A percentile compares a stretch with the other conserved stretches of the same genome.
phyloP scores from a whole-genome alignment of 2,113 vertebrate species.

The Echinops telfairi region DNA sequence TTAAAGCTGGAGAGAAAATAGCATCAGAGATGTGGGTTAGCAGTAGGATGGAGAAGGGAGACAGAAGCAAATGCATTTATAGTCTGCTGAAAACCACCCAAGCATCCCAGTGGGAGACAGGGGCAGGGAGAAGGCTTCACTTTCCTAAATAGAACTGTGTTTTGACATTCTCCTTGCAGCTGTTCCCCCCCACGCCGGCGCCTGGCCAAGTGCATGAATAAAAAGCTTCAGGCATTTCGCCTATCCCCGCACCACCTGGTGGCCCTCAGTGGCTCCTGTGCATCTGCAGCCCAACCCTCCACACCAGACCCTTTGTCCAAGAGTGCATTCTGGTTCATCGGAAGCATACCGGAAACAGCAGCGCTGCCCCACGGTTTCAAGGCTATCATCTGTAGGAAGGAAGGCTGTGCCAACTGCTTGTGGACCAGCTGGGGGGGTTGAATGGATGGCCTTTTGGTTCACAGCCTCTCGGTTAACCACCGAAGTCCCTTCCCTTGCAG shows the following conservation, averaged over 20 bases:
- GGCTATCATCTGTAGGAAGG: no score
- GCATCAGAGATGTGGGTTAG: slow-evolving; percentile 77
- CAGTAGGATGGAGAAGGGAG: slow-evolving; percentile 66
- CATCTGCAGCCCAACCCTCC: background rate
- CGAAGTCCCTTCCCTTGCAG: no score
- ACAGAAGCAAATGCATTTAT: slow-evolving; percentile 64
- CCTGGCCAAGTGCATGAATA: background rate
- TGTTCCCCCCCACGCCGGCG: slow-evolving; percentile 54
- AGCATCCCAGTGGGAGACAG: slow-evolving; percentile 70
- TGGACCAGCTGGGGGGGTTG: no score
- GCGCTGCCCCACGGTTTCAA: no score
- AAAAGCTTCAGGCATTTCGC: background rate
- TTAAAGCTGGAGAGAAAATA: slow-evolving; percentile 73
- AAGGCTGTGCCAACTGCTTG: no score
- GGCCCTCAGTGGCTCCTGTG: background rate
- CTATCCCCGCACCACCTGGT: slow-evolving; percentile 66
- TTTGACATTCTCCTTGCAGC: slow-evolving; percentile 73
- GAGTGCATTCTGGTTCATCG: no score
- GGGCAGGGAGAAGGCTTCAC: slow-evolving; percentile 72
- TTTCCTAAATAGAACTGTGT: slow-evolving; percentile 78
- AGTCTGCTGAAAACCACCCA: slow-evolving; percentile 58
- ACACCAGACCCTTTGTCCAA: background rate
- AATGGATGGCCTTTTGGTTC: no score
- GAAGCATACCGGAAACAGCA: no score
- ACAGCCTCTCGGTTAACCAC: no score